A percentile compares a stretch with the other conserved stretches of the same genome.
Conservation (phyloP, 2,888 invertebrate genomes). For the Amphipoea oculea region DNA sequence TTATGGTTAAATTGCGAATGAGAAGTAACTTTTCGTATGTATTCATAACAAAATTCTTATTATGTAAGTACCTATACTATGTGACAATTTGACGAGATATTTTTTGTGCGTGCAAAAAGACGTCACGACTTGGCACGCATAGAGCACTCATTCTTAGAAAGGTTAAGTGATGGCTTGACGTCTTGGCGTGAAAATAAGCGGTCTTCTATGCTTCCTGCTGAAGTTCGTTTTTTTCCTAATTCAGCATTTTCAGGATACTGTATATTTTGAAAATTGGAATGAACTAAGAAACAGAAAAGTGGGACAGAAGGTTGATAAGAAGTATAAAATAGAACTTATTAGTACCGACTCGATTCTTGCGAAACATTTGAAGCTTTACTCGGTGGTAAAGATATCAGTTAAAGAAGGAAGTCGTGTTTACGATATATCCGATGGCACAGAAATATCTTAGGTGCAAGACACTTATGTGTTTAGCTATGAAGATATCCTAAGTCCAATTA, state of each 20-base stretch:
- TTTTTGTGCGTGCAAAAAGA: neutral
- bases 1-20: slow-evolving; percentile 11
- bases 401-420: slow-evolving; percentile 36
- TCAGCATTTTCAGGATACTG: no score
- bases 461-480: slow-evolving; percentile 4
- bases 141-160: neutral
- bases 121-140: neutral
- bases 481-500: neutral
- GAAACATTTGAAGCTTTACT: neutral
- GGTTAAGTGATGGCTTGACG: neutral
- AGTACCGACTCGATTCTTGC: neutral
- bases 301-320: neutral
- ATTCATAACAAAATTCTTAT: slow-evolving; percentile 6
- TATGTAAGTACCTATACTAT: neutral
- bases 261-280: no score
- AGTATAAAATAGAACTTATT: neutral
- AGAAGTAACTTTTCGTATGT: slow-evolving; percentile 3
- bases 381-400: slow-evolving; percentile 16
- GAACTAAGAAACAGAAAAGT: neutral
- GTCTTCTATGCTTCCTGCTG: no score
- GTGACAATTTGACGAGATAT: slow-evolving; percentile 5
- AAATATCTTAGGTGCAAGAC: neutral
- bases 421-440: slow-evolving; percentile 43
- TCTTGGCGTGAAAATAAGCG: neutral
- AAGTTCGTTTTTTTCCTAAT: no score